These are phyloP conservation scores for Sciurus carolinensis DNA, from an alignment of 2,797 vertebrate species.

Conservation along the genomic window DNA sequence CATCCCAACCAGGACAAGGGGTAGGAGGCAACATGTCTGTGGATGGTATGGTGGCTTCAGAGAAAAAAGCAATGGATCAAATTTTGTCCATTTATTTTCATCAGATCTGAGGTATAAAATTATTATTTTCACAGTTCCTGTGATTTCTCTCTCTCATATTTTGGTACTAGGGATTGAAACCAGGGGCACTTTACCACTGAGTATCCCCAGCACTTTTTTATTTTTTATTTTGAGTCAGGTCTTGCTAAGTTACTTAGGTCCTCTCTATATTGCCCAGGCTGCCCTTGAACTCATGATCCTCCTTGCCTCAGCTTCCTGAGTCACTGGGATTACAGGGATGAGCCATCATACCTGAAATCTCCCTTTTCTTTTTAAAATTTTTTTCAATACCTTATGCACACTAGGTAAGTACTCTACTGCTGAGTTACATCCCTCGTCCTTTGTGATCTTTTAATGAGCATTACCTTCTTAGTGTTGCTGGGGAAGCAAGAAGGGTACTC, in stretches of 20 bases:
- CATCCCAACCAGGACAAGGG: background rate
- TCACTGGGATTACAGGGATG: background rate
- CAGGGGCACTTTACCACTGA: background rate
- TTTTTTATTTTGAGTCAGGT: background rate
- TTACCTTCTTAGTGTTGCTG: background rate
- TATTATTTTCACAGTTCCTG: constrained; percentile 21
- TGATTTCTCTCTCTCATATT: background rate
- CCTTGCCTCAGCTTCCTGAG: background rate
- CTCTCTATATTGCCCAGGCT: background rate
- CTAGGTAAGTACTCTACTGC: too few species aligned
- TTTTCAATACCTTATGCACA: too few species aligned
- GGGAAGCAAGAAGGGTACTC: background rate
- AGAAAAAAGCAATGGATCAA: background rate
- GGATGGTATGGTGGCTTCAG: background rate
- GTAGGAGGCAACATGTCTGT: background rate
- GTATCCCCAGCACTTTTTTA: background rate
- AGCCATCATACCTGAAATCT: background rate
- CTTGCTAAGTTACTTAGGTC: background rate
- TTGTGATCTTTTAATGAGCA: background rate
- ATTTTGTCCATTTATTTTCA: constrained; percentile 16
- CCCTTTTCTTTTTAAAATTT: too few species aligned
- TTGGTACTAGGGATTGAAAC: background rate
- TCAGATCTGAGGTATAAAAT: constrained; percentile 10
- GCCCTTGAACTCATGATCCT: background rate
- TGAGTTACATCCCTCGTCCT: background rate